A percentile compares a stretch with the other conserved stretches of the same genome.
Conservation (phyloP, 1,140 invertebrate species). For the Reticulitermes speratus region DNA sequence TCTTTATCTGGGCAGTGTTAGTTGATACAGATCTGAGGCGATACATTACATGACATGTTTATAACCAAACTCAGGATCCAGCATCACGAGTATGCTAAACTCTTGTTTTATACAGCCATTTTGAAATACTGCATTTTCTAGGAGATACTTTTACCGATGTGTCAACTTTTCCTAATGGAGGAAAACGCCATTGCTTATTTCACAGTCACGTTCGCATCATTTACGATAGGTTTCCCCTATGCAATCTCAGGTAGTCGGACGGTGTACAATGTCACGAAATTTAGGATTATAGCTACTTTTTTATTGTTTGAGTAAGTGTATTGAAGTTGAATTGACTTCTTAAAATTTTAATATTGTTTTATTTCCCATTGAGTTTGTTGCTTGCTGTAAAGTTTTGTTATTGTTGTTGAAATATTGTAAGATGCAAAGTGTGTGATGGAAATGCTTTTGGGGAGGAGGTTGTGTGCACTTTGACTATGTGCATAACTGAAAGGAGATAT, state of each 20-base stretch:
- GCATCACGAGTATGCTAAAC: slow-evolving; percentile 31
- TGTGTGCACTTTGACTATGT: background rate
- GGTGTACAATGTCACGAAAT: slow-evolving; percentile 30
- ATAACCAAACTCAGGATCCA: slow-evolving; percentile 27
- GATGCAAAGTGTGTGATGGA: slow-evolving; percentile 23
- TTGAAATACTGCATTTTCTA: slow-evolving; percentile 33
- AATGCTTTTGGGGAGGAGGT: background rate
- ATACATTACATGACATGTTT: slow-evolving; percentile 30
- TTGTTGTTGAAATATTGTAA: slow-evolving; percentile 27
- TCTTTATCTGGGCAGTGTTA: slow-evolving; percentile 24
- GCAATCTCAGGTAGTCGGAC: slow-evolving; percentile 35
- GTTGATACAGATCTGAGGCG: slow-evolving; percentile 27
- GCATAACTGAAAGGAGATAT: background rate
- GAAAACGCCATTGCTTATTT: slow-evolving; percentile 32
- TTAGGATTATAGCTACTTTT: slow-evolving; percentile 28
- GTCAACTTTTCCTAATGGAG: slow-evolving; percentile 25
- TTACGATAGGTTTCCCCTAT: slow-evolving; percentile 33
- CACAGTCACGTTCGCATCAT: slow-evolving; percentile 32
- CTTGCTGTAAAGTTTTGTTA: slow-evolving; percentile 33
- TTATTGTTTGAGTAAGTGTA: slow-evolving; percentile 30
- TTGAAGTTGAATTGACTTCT: slow-evolving; percentile 25
- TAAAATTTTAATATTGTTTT: slow-evolving; percentile 34
- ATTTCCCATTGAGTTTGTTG: slow-evolving; percentile 31
- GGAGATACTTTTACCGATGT: slow-evolving; percentile 30
- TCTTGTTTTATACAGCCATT: slow-evolving; percentile 33